Evolutionary conservation across 2,888 invertebrate genomes (phyloP).

Genomic region (Acronicta alni): DNA sequence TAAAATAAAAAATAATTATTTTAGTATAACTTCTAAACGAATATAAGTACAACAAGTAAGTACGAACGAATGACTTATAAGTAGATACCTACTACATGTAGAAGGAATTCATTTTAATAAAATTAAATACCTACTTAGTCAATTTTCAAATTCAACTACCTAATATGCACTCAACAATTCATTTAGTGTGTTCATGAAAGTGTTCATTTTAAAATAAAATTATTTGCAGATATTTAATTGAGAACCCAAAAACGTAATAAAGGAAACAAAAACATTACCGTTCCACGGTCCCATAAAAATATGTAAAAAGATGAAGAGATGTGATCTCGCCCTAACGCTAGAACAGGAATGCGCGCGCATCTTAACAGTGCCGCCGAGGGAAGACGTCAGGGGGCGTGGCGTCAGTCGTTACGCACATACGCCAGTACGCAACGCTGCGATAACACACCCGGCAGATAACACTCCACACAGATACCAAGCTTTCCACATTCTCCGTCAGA

Average conservation of each 20-base stretch:
- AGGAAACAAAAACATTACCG: not conserved
- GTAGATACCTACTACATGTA: no score
- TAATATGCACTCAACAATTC: no score
- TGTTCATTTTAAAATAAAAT: no score
- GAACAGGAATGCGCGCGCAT: conserved; percentile 85
- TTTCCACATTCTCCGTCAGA: conserved; percentile 8
- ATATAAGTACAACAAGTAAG: no score
- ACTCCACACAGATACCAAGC: conserved; percentile 20
- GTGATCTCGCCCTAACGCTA: conserved; percentile 75
- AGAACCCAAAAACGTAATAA: not conserved
- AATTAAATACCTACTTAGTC: no score
- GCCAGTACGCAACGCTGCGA: conserved; percentile 78
- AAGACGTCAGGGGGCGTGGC: conserved; percentile 84
- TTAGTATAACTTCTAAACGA: no score
- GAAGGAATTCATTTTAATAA: no score
- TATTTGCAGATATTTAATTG: no score
- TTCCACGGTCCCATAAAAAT: conserved; percentile 19
- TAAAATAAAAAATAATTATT: no score
- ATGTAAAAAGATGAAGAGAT: conserved; percentile 57
- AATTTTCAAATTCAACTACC: no score
- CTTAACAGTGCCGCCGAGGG: conserved; percentile 68
- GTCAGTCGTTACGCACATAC: conserved; percentile 80
- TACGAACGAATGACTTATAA: no score
- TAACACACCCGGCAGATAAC: conserved; percentile 67
- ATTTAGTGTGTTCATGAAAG: no score